phyloP scores from a whole-genome alignment of 1,140 invertebrate species.

The Pachypsylla venusta region DNA sequence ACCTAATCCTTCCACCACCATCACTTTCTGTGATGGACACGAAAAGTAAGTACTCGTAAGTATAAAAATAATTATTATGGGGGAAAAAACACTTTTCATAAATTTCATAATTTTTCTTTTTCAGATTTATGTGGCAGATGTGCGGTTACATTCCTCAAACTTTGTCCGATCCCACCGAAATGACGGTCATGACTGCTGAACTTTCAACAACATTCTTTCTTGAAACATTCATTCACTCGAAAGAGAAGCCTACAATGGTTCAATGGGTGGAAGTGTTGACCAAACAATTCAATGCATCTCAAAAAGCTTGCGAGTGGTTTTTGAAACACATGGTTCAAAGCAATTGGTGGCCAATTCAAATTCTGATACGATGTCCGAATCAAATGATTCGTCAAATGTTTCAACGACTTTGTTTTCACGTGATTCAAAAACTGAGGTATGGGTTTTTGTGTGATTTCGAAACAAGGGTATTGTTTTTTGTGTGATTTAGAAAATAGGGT shows the following conservation, averaged over 20 bases:
- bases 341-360: constrained; percentile 89
- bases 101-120: constrained; percentile 24
- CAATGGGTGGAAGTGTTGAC: constrained; percentile 90
- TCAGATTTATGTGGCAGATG: constrained; percentile 90
- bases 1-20: no score
- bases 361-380: constrained; percentile 88
- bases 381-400: constrained; percentile 91
- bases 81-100: no score
- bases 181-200: constrained; percentile 71
- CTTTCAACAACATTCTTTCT: constrained; percentile 87
- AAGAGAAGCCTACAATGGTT: constrained; percentile 93
- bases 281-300: constrained; percentile 85
- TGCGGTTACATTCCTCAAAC: constrained; percentile 85
- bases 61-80: no score
- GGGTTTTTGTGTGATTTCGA: no score
- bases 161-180: constrained; percentile 51
- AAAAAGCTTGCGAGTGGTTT: constrained; percentile 76
- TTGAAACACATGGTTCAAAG: constrained; percentile 80
- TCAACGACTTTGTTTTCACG: constrained; percentile 82
- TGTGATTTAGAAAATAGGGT: no score
- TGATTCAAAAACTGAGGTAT: constrained; percentile 71
- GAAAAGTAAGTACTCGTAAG: no score
- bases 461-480: no score
- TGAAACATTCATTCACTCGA: constrained; percentile 91
- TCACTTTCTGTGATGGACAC: no score